Conservation (phyloP, 2,113 vertebrate species). For the Clarias batrachus region DNA sequence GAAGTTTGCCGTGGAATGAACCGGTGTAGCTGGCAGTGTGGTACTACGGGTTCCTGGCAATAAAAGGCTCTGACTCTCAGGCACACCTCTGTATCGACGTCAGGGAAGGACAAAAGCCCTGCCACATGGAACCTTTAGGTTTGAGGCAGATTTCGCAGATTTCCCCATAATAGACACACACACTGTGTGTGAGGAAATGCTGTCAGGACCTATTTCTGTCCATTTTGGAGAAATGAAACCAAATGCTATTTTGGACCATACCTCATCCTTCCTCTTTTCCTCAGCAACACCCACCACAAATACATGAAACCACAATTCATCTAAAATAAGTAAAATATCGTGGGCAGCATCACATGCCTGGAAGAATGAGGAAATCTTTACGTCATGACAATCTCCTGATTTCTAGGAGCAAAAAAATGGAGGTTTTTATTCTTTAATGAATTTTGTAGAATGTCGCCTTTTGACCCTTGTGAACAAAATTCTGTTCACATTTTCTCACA, state of each 20-base stretch:
- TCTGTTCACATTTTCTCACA: neutral
- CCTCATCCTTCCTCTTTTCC: slow-evolving; percentile 44
- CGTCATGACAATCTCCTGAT: neutral
- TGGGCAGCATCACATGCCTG: neutral
- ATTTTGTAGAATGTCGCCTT: neutral
- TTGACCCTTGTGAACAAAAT: slow-evolving; percentile 13
- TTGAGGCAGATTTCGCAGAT: slow-evolving; percentile 16
- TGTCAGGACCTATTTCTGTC: slow-evolving; percentile 30
- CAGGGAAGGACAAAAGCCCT: neutral
- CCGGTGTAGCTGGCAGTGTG: slow-evolving; percentile 15
- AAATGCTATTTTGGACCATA: slow-evolving; percentile 43
- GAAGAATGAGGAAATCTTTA: slow-evolving; percentile 5
- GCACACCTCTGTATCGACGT: slow-evolving; percentile 14
- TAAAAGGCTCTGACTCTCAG: neutral
- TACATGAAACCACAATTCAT: slow-evolving; percentile 9
- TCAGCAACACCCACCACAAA: slow-evolving; percentile 11
- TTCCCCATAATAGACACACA: slow-evolving; percentile 9
- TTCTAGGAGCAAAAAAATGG: neutral
- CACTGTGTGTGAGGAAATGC: slow-evolving; percentile 28
- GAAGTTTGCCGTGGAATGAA: slow-evolving; percentile 13
- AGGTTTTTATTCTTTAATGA: slow-evolving; percentile 14
- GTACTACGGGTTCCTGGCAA: slow-evolving; percentile 25
- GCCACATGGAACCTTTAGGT: neutral
- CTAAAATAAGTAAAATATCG: neutral
- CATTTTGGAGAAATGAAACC: slow-evolving; percentile 40